A percentile compares a stretch with the other conserved stretches of the same genome.
phyloP scores from a whole-genome alignment of 2,113 vertebrate species.

The Colistium nudipinnis region DNA sequence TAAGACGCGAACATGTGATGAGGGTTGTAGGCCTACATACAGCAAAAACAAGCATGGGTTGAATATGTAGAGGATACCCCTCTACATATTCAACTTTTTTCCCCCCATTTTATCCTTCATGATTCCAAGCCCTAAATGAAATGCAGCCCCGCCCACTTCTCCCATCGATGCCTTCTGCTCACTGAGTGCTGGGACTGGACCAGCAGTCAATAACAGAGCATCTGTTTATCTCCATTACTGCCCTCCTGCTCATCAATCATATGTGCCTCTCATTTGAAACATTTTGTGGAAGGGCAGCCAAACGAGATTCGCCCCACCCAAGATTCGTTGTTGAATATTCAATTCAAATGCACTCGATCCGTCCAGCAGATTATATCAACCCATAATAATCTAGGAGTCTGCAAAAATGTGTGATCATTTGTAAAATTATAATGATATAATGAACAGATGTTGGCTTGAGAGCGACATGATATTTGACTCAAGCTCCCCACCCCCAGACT shows the following conservation, averaged over 20 bases:
- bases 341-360: neutral
- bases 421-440: neutral
- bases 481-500: neutral
- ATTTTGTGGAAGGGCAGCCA: too few species aligned
- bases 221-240: constrained; percentile 32
- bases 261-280: neutral
- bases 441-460: neutral
- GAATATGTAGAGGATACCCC: neutral
- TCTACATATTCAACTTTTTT: too few species aligned
- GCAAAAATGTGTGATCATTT: neutral
- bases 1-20: constrained; percentile 13
- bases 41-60: neutral
- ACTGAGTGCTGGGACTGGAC: constrained; percentile 9
- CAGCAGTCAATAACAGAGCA: constrained; percentile 30
- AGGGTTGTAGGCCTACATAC: neutral
- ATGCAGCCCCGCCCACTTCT: constrained; percentile 23
- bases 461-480: constrained; percentile 9
- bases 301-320: neutral
- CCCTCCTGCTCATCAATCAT: neutral
- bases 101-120: constrained; percentile 19
- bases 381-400: neutral
- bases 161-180: constrained; percentile 28
- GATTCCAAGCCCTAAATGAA: constrained; percentile 31
- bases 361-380: neutral
- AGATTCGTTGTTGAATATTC: neutral